Conservation (phyloP, 2,888 invertebrate species). For the Magallana nippona region DNA sequence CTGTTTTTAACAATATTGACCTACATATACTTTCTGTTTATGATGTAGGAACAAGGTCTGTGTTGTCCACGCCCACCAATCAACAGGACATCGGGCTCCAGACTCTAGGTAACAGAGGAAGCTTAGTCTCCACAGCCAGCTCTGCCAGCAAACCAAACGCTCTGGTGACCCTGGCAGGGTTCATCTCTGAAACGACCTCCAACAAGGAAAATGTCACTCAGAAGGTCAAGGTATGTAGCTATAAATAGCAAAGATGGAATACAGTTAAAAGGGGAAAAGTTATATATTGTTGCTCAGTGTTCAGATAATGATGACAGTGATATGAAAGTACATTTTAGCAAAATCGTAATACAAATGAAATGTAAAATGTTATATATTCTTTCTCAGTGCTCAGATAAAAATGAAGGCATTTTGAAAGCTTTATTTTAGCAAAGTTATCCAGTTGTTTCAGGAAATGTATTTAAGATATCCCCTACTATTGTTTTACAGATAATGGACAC, state of each 20-base stretch:
- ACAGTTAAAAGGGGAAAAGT: too few species aligned
- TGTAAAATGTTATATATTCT: too few species aligned
- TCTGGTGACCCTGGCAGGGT: conserved; percentile 91
- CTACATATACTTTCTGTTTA: background rate
- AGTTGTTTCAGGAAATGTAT: background rate
- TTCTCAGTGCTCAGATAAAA: too few species aligned
- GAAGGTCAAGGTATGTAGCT: conserved; percentile 82
- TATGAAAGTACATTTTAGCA: too few species aligned
- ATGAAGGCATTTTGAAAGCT: too few species aligned
- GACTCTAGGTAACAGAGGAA: conserved; percentile 87
- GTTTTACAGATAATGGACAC: conserved; percentile 74
- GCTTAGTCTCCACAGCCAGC: conserved; percentile 86
- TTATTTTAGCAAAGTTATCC: background rate
- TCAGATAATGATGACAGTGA: too few species aligned
- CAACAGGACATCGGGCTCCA: conserved; percentile 81
- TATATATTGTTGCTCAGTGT: too few species aligned
- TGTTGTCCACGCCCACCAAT: conserved; percentile 66
- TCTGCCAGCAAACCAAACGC: conserved; percentile 88
- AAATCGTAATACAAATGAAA: too few species aligned
- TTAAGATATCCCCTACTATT: background rate
- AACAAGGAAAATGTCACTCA: conserved; percentile 81
- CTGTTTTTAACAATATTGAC: background rate
- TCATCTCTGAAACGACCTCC: conserved; percentile 81
- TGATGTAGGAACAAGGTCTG: conserved; percentile 45
- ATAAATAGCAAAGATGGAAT: too few species aligned